Base-by-base conservation (phyloP, 2,113 vertebrate genomes). In the Epinephelus fuscoguttatus region DNA sequence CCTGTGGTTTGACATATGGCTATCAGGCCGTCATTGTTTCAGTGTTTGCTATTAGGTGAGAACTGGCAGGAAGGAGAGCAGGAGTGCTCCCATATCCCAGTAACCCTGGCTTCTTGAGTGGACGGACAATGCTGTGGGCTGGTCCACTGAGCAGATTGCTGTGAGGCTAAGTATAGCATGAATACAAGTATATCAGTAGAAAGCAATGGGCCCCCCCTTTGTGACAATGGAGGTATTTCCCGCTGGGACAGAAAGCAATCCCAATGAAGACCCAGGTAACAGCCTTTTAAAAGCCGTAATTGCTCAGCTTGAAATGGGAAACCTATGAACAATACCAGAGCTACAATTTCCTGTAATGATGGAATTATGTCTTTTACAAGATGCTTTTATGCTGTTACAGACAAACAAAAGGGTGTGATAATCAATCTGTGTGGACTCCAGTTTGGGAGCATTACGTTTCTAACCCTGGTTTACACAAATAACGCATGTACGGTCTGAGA, bases 141-240 rank as follows among this genome's bases (percentile, higher is more conserved):
- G 71, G 60, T 68, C 83, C 80, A 66, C 81, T 83, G 89, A 91
- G 86, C 66, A 91, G 92, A 91, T 92, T 90, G 91, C 86, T 68
- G 75, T 59, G 53, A 82, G 81, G 83, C 90, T 92, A 93, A 94
- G 88, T 91, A 92, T 92, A 91, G 89, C 85, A 85, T 80, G 75
- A 84, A 93, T 89, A 85, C 88, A 89, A 86, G 89, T 90, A 91
- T 92, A 93, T 92, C 80, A 89, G 79, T 75, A 82, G 83, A 94
- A 84, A 84, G 88, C 90, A 89, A 56, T 76, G 92, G 84, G 42
- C 42, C 91, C 92, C 93, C 77, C 93, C 92, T 93, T 90, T 94
- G 93, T 89, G 93, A 95, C 92, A 94, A 94, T 94, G 84, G 87
- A 91, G 86, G 88, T 87, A 86, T 91, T 88, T 86, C 94, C 88